Evolutionary conservation across 1,140 invertebrate species (phyloP).

Genomic region (Trichomalopsis sarcophagae): DNA sequence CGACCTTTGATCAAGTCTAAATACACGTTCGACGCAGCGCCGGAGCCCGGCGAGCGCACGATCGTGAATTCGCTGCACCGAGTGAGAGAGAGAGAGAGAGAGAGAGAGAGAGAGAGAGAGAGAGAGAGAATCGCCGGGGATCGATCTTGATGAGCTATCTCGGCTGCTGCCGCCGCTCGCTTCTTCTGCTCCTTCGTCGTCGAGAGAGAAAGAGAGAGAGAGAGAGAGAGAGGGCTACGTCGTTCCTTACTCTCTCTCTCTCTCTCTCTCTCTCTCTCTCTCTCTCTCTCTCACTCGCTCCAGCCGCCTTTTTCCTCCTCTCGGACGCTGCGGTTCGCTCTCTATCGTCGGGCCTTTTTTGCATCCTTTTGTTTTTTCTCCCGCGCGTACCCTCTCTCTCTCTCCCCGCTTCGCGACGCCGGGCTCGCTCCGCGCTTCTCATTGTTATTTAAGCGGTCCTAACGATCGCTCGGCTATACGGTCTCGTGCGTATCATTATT

Average conservation of each 20-base stretch:
- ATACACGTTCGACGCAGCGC: slow-evolving; percentile 67
- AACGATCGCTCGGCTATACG: slow-evolving; percentile 21
- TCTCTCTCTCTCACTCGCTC: background rate
- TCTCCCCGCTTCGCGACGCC: slow-evolving; percentile 3
- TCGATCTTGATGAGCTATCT: slow-evolving; percentile 43
- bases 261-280: background rate
- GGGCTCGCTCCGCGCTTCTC: background rate
- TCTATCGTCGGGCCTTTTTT: slow-evolving; percentile 21
- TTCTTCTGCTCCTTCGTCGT: slow-evolving; percentile 15
- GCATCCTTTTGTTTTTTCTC: slow-evolving; percentile 26
- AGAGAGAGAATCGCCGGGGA: slow-evolving; percentile 33
- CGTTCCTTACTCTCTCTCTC: slow-evolving; percentile 1
- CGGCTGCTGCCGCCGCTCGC: slow-evolving; percentile 13
- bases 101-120: background rate
- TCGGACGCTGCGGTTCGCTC: background rate
- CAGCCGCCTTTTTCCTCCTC: background rate
- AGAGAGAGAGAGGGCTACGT: background rate
- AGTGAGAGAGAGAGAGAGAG: slow-evolving; percentile 18
- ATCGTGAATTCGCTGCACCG: slow-evolving; percentile 24
- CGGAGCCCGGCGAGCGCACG: slow-evolving; percentile 36
- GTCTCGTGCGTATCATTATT: slow-evolving; percentile 45
- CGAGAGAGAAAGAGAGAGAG: background rate
- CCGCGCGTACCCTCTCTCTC: background rate
- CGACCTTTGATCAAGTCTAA: slow-evolving; percentile 71
- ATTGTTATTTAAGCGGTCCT: slow-evolving; percentile 40